Conservation (phyloP, 2,797 vertebrate genomes). For the Urophycis tenuis region DNA sequence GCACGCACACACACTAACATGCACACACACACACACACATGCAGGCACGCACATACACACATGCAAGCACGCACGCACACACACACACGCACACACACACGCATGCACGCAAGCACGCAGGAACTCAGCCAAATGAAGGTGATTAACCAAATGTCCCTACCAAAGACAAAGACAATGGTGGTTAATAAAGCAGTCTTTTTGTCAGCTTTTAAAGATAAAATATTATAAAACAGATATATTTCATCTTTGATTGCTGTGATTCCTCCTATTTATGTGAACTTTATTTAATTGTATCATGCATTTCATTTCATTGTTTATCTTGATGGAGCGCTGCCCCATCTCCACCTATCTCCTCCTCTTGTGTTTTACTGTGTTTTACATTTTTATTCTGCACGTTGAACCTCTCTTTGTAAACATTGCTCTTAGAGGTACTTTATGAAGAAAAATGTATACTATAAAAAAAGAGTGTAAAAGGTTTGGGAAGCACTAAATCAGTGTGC, state of each 20-base stretch:
- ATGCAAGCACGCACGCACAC: background rate
- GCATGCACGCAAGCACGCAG: background rate
- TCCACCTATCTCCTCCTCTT: no score
- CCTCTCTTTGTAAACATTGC: background rate
- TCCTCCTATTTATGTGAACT: background rate
- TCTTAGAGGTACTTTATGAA: background rate
- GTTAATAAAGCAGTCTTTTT: no score
- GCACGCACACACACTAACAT: background rate
- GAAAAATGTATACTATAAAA: no score
- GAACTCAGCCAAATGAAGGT: background rate
- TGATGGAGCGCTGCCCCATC: background rate
- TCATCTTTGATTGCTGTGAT: background rate
- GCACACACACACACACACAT: background rate
- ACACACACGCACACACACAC: background rate
- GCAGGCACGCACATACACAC: constrained; percentile 8
- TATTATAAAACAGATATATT: background rate
- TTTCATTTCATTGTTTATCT: background rate
- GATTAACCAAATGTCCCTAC: background rate
- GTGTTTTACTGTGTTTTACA: no score
- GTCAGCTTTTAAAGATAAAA: no score
- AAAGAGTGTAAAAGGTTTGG: no score
- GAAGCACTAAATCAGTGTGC: no score
- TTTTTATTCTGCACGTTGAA: background rate
- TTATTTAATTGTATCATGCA: background rate
- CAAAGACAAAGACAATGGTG: background rate